Percentiles rank a stretch among this genome's conserved stretches.
Evolutionary conservation across 2,888 invertebrate species (phyloP).

Genomic region (Abscondita cerata): DNA sequence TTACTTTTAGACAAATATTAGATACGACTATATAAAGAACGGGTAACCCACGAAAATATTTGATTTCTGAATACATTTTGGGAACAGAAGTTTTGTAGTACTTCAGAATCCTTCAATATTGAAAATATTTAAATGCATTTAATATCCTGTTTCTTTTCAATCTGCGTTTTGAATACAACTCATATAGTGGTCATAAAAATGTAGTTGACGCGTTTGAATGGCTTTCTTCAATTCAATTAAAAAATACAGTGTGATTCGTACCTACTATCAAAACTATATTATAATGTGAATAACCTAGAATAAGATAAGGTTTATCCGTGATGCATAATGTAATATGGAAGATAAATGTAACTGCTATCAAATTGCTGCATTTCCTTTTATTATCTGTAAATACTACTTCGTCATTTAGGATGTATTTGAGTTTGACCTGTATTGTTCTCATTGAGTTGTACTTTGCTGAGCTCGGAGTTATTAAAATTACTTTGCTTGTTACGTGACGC

Average conservation of each 20-base stretch:
- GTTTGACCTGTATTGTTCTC: conserved; percentile 3
- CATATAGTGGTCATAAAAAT: conserved; percentile 14
- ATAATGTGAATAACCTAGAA: conserved; percentile 25
- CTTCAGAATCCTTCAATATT: conserved; percentile 21
- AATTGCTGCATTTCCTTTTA: conserved; percentile 20
- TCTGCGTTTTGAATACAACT: conserved; percentile 38
- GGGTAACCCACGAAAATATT: conserved; percentile 9
- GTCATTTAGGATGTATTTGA: not conserved
- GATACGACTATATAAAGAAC: conserved; percentile 13
- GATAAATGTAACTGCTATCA: conserved; percentile 8
- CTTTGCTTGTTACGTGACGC: too few species aligned
- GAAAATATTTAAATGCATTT: conserved; percentile 40
- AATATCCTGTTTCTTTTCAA: conserved; percentile 40
- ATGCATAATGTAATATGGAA: conserved; percentile 16
- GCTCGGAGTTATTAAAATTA: too few species aligned
- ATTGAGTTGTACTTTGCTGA: too few species aligned
- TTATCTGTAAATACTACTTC: conserved; percentile 10
- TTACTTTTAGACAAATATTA: conserved; percentile 20
- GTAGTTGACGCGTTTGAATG: not conserved
- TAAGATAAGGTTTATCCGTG: conserved; percentile 21
- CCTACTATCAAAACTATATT: not conserved
- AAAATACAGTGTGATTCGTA: too few species aligned
- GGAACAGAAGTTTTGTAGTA: conserved; percentile 15
- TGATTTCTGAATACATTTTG: conserved; percentile 3
- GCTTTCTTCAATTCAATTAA: too few species aligned